These are phyloP conservation scores for Sitophilus oryzae DNA, from an alignment of 1,140 invertebrate species.

Conservation along the genomic window DNA sequence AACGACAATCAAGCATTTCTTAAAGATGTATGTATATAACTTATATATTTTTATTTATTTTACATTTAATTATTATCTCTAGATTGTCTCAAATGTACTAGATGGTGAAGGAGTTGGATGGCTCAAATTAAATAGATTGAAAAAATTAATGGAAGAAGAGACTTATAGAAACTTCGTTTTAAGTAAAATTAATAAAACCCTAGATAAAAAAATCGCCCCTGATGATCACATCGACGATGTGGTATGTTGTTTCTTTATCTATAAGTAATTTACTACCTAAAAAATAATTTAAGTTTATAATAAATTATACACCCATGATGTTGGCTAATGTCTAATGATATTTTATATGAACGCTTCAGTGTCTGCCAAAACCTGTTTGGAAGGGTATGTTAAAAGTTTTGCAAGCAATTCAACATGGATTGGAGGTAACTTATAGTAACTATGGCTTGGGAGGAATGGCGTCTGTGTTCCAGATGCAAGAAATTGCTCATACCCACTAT, in stretches of 20 bases:
- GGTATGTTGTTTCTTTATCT: conserved; percentile 72
- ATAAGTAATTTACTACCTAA: conserved; percentile 7
- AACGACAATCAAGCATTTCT: conserved; percentile 83
- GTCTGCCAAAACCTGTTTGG: conserved; percentile 81
- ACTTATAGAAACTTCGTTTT: conserved; percentile 95
- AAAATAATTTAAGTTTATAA: neutral
- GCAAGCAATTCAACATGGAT: conserved; percentile 79
- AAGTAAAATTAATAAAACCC: conserved; percentile 88
- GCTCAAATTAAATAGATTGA: conserved; percentile 89
- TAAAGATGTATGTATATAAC: conserved; percentile 60
- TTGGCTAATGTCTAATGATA: too few relatives aligned
- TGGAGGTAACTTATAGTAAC: conserved; percentile 89
- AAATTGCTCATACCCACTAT: conserved; percentile 98
- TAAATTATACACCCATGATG: conserved; percentile 1
- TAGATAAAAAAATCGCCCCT: conserved; percentile 89
- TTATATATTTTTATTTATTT: conserved; percentile 13
- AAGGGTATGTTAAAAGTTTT: conserved; percentile 95
- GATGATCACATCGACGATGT: conserved; percentile 98
- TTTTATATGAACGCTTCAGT: too few relatives aligned
- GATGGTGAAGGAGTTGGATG: conserved; percentile 96
- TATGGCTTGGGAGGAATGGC: conserved; percentile 96
- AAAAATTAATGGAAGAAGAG: conserved; percentile 98
- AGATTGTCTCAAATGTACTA: conserved; percentile 86
- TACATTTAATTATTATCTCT: conserved; percentile 27
- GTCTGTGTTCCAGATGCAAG: conserved; percentile 91